Conservation (phyloP, 2,888 invertebrate genomes). For the Melinopterus prodromus region DNA sequence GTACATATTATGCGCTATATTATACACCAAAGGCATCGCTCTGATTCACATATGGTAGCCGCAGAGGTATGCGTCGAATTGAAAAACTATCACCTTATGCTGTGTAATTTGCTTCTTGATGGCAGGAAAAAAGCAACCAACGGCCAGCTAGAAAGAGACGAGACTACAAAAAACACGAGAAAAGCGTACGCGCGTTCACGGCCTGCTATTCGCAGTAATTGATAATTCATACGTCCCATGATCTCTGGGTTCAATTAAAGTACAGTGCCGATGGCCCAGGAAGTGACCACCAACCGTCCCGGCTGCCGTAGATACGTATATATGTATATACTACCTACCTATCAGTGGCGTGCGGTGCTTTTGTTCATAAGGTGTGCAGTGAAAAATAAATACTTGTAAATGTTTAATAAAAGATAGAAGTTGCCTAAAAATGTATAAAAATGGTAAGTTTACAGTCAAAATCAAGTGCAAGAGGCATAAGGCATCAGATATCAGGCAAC, state of each 20-base stretch:
- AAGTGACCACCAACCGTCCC: not conserved
- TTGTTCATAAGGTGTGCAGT: too few species aligned
- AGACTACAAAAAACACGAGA: not conserved
- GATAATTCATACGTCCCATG: not conserved
- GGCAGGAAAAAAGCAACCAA: not conserved
- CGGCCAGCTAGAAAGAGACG: not conserved
- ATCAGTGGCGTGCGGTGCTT: too few species aligned
- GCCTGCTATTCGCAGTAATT: not conserved
- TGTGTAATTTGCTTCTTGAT: not conserved
- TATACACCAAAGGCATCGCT: not conserved
- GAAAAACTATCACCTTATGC: conserved; percentile 4
- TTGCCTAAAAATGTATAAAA: too few species aligned
- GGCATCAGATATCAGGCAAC: too few species aligned
- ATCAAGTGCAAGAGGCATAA: too few species aligned
- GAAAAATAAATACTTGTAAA: too few species aligned
- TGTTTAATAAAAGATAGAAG: too few species aligned
- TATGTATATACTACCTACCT: too few species aligned
- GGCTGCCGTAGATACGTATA: not conserved
- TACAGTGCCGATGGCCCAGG: not conserved
- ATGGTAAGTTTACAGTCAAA: too few species aligned
- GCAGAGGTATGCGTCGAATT: not conserved
- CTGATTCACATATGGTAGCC: conserved; percentile 4
- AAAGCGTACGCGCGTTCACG: conserved; percentile 4
- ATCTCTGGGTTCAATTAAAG: not conserved
- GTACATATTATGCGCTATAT: not conserved